phyloP scores from a whole-genome alignment of 2,113 vertebrate species.

The Lonchura striata region DNA sequence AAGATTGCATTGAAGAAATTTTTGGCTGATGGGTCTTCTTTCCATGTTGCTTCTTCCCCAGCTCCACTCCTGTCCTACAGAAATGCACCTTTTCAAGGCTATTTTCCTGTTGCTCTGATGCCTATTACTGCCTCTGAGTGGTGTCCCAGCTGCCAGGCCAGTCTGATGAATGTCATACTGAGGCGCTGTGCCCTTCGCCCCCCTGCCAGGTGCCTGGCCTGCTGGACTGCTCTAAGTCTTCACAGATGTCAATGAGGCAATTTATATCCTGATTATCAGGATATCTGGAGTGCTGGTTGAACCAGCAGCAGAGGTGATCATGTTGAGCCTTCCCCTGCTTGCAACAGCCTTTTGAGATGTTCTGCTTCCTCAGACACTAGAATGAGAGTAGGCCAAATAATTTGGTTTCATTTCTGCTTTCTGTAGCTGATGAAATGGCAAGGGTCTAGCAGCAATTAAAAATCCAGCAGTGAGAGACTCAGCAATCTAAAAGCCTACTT shows the following conservation, averaged over 20 bases:
- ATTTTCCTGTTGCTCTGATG: background rate
- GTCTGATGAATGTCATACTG: rapidly evolving
- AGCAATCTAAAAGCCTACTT: background rate
- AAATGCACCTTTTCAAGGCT: background rate
- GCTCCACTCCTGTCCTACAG: background rate
- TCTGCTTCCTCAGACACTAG: background rate
- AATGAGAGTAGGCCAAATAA: background rate
- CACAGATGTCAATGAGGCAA: background rate
- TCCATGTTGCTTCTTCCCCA: background rate
- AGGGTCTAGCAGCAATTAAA: background rate
- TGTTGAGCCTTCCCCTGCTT: background rate
- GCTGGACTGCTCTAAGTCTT: background rate
- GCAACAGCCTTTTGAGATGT: background rate
- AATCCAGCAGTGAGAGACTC: background rate
- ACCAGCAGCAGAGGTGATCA: background rate
- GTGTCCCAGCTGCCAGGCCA: background rate
- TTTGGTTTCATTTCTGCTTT: background rate
- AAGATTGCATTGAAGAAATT: background rate
- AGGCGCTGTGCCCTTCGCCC: background rate
- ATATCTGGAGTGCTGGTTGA: background rate
- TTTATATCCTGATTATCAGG: background rate
- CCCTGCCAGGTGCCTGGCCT: background rate
- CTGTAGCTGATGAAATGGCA: background rate
- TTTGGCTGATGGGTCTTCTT: background rate
- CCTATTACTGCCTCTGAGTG: background rate